phyloP scores from a whole-genome alignment of 2,113 vertebrate genomes.

The Seriola dumerili region DNA sequence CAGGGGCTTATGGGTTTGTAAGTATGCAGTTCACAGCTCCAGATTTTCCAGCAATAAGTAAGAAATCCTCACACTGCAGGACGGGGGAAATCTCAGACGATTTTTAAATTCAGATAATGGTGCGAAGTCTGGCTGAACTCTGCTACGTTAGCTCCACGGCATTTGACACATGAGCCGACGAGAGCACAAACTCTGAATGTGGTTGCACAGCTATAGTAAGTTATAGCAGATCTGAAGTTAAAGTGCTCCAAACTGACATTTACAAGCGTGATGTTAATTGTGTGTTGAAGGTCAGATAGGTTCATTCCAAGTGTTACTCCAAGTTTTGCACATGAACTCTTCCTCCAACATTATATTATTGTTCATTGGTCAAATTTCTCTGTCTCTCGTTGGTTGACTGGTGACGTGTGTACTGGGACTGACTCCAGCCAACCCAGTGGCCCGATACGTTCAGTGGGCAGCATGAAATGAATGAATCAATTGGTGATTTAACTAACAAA shows the following conservation, averaged over 20 bases:
- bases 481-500: neutral
- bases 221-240: neutral
- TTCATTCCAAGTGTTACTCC: slow-evolving; percentile 11
- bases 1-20: slow-evolving; percentile 74
- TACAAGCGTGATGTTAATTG: slow-evolving; percentile 20
- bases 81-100: slow-evolving; percentile 32
- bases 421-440: neutral
- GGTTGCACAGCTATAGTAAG: slow-evolving; percentile 17
- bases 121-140: slow-evolving; percentile 38
- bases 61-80: slow-evolving; percentile 61
- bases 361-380: slow-evolving; percentile 20
- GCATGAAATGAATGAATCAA: neutral
- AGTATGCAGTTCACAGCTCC: slow-evolving; percentile 75
- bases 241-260: slow-evolving; percentile 16
- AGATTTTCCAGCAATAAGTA: slow-evolving; percentile 75
- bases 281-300: slow-evolving; percentile 20
- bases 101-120: slow-evolving; percentile 61
- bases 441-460: neutral
- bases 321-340: slow-evolving; percentile 14
- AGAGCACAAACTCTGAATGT: slow-evolving; percentile 5
- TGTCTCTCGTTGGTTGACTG: slow-evolving; percentile 1
- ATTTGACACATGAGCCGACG: slow-evolving; percentile 31
- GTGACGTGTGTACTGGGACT: neutral
- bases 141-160: neutral
- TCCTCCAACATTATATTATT: slow-evolving; percentile 4